Conservation (phyloP, 92 coral and sea anemone species). For the Virgularia gustaviana region DNA sequence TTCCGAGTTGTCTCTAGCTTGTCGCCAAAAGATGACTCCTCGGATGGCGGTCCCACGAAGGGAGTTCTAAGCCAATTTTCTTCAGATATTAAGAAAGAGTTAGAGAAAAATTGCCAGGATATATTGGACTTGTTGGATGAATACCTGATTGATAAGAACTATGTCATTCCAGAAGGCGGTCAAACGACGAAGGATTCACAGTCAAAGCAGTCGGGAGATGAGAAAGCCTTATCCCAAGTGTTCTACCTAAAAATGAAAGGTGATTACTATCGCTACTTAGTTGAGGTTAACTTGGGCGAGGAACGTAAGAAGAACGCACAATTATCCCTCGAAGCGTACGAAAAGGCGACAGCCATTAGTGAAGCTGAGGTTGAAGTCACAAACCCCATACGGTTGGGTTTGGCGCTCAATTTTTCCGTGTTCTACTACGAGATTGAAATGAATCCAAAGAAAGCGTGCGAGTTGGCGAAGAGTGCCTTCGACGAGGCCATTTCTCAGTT, state of each 20-base stretch:
- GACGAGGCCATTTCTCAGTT: constrained; percentile 50
- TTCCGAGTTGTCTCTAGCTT: constrained; percentile 79
- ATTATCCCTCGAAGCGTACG: constrained; percentile 8
- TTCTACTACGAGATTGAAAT: constrained; percentile 76
- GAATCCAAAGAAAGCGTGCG: constrained; percentile 52
- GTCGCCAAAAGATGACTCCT: constrained; percentile 50
- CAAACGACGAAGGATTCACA: neutral
- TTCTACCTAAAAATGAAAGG: constrained; percentile 96
- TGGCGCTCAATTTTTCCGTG: constrained; percentile 82
- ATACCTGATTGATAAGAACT: constrained; percentile 40
- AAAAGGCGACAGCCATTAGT: constrained; percentile 26
- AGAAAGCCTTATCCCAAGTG: constrained; percentile 42
- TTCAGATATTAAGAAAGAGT: constrained; percentile 62
- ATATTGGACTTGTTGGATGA: constrained; percentile 65
- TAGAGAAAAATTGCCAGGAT: constrained; percentile 68
- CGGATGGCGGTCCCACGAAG: constrained; percentile 31
- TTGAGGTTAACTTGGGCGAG: constrained; percentile 56
- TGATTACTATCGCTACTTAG: constrained; percentile 87
- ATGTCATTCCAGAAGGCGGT: neutral
- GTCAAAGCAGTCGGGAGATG: neutral
- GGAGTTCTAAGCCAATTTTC: constrained; percentile 34
- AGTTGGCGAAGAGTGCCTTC: constrained; percentile 63
- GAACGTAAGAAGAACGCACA: neutral
- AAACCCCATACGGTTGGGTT: constrained; percentile 78
- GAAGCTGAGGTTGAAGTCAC: constrained; percentile 19